Base-by-base conservation (phyloP, 2,888 invertebrate genomes). In the Drosophila suboccidentalis region DNA sequence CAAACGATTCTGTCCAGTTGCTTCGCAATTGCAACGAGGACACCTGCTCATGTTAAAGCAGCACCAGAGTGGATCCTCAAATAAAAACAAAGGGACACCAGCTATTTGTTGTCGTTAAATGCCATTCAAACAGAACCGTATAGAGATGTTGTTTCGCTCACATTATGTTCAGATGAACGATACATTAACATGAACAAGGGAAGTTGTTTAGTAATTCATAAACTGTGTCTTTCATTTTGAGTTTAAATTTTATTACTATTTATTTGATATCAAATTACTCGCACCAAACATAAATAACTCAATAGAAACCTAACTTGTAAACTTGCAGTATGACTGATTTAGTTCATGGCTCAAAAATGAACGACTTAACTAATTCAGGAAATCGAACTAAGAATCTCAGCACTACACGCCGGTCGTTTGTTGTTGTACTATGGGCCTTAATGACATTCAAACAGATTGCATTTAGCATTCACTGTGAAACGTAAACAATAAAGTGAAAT, bases 1-100 rank as follows among this genome's bases (percentile, higher is more conserved):
- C 60, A 96, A 92, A 59, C 96, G 93, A 84, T 95, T 95, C 65
- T 93, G 92, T 6, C 95, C 94, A 46, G 92, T 91, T 39, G 94
- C 93, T 61, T 93, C 71, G 11, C 69, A 72, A 10, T 72, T 50
- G 41, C 84, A 85, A 0, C 84, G 87, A 6, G 84, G 89, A 43
- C 84, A 85, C 38, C 41, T 72, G 49, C 38, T 57, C 89, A 84
- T 84, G 3, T 39, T 36, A 41, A 9, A 15, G 19, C 34, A 51
- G 2, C 51, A 29, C 1, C 4, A 41, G 26, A 26, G 8, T 15
- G 34, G 19, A 17, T 44, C 3, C 6, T 17, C 15, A 13, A 38
- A 41, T 4, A 36, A 55, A 13, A 61, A 44, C 57, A 58, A 61
- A 54, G 39, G 36, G 29, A 51, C 44, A 39, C n/a, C 17, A 53